Base-by-base conservation (phyloP, 2,797 vertebrate genomes). In the Tragopan temminckii region DNA sequence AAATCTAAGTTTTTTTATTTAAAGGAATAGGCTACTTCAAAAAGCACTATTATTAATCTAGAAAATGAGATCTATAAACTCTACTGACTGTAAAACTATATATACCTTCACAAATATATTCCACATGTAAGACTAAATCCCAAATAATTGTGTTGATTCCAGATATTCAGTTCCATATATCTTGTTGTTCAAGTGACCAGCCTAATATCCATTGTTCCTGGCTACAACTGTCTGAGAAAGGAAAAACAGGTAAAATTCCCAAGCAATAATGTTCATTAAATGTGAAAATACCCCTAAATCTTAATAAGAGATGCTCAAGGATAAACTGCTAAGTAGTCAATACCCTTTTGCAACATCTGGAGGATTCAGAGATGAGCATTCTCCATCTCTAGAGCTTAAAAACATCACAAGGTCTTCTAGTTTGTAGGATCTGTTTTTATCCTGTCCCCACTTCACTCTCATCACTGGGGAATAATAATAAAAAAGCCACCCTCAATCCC, bases 141-240 rank as follows among this genome's bases (percentile, higher is more conserved):
- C 63, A 86, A 80, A n/a, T 88, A 94, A 92, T 80, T 55, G 61
- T 48, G 35, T 17, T 38, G 75, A 88, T 79, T 84, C 61, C 91
- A 92, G 43, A 74, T 93, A 91, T 93, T 85, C 79, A 67, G 74
- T 90, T 83, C 63, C 68, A 53, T 50, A 55, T 18, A 42, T 38
- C 36, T 80, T 68, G 55, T 46, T 85, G 58, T 53, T 66, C 31
- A 71, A 66, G 31, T 69, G 63, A 40, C 67, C 45, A 75, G 23
- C 35, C 36, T n/a, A 66, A 77, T 2, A 66, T 27, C 40, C 63
- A 33, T 43, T 59, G 46, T 12, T 85, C 66, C 64, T 52, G 79
- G 79, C 80, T 85, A 70, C 45, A 87, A 48, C 68, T 69, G 52
- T 64, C 33, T 3, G 5, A 31, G 57, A 82, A 70, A 10, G 35